Percentiles rank a stretch among this genome's conserved stretches.
Conservation (phyloP, 1,140 invertebrate species). For the Bicyclus anynana region DNA sequence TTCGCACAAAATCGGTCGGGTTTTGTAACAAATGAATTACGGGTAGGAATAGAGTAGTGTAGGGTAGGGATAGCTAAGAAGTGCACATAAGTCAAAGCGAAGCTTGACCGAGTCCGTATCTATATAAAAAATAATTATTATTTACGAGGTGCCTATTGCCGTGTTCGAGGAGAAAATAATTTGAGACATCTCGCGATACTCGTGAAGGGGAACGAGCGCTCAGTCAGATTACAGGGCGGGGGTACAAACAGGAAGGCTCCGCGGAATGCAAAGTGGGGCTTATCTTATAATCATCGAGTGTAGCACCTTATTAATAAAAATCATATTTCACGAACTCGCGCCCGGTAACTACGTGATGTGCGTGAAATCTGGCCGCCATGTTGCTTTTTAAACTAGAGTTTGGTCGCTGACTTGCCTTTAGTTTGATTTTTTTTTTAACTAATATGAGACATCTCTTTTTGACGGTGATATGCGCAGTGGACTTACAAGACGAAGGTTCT, state of each 20-base stretch:
- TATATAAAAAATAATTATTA: too few species aligned
- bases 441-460: too few species aligned
- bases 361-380: conserved; percentile 13
- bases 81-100: too few species aligned
- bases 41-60: too few species aligned
- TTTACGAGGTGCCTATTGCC: background rate
- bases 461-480: too few species aligned
- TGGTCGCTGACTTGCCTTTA: background rate
- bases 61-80: too few species aligned
- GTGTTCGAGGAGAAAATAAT: conserved; percentile 7
- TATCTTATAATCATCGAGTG: conserved; percentile 76
- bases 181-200: conserved; percentile 21
- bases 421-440: background rate
- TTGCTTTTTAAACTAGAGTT: background rate
- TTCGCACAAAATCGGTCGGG: too few species aligned
- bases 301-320: conserved; percentile 77
- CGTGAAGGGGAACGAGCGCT: conserved; percentile 31
- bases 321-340: conserved; percentile 62
- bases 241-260: conserved; percentile 54
- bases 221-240: conserved; percentile 52
- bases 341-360: conserved; percentile 29
- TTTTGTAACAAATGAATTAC: too few species aligned
- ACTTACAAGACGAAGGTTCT: too few species aligned
- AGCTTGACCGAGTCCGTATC: too few species aligned
- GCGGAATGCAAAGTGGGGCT: conserved; percentile 74